These are phyloP conservation scores for Zaprionus bogoriensis DNA, from an alignment of 2,888 invertebrate genomes.

Conservation along the genomic window DNA sequence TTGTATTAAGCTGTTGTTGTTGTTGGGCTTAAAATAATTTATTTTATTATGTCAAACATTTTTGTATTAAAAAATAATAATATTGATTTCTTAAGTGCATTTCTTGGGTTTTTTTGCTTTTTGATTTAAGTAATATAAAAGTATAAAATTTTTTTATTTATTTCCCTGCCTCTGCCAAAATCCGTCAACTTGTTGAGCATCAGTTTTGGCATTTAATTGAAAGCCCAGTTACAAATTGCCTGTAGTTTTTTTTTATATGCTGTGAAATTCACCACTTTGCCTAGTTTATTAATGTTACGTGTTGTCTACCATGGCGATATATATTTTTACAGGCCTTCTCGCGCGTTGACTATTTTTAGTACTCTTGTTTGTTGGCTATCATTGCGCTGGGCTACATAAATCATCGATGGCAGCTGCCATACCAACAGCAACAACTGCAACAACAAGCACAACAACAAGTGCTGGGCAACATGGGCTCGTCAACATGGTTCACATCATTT, in stretches of 20 bases:
- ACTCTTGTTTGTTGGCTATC: constrained; percentile 43
- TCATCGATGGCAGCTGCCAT: constrained; percentile 55
- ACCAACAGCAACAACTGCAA: constrained; percentile 7
- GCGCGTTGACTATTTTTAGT: constrained; percentile 31
- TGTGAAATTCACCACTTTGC: constrained; percentile 10
- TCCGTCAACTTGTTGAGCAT: constrained; percentile 29
- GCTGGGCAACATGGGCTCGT: constrained; percentile 33
- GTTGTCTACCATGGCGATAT: too few species aligned
- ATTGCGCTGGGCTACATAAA: constrained; percentile 56
- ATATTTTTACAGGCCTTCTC: too few species aligned
- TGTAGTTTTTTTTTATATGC: constrained; percentile 2
- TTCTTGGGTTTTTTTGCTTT: too few species aligned
- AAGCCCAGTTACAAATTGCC: constrained; percentile 33
- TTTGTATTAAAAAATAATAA: too few species aligned
- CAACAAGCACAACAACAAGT: constrained; percentile 9
- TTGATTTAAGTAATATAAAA: too few species aligned
- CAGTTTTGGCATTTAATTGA: constrained; percentile 46
- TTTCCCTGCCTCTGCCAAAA: too few species aligned
- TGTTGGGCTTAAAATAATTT: too few species aligned
- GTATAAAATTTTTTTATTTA: too few species aligned
- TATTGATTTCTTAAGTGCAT: too few species aligned
- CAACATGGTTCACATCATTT: constrained; percentile 51
- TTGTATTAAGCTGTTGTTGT: too few species aligned
- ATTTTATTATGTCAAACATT: too few species aligned
- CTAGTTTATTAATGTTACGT: constrained; percentile 43